phyloP scores from a whole-genome alignment of 1,140 invertebrate genomes.

The Ptiloglossa arizonensis region DNA sequence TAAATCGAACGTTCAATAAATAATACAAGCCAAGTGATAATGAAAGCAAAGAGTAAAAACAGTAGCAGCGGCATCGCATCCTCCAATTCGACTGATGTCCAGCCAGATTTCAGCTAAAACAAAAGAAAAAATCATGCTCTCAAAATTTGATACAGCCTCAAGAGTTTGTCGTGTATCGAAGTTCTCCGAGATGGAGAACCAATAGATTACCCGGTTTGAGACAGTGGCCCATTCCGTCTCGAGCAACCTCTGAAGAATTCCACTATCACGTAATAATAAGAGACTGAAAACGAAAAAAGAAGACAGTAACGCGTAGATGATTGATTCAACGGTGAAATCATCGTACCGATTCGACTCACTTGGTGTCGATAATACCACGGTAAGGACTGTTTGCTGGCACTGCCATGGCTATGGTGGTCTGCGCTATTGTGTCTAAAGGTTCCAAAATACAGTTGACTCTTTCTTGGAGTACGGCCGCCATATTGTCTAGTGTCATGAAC shows the following conservation, averaged over 20 bases:
- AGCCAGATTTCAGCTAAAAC: constrained; percentile 56
- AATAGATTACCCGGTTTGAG: constrained; percentile 43
- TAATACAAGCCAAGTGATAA: constrained; percentile 53
- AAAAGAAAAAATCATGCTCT: background rate
- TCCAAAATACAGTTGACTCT: constrained; percentile 74
- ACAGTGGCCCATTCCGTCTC: constrained; percentile 71
- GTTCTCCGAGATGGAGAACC: background rate
- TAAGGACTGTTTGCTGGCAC: constrained; percentile 71
- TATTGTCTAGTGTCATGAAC: constrained; percentile 76
- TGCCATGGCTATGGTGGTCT: constrained; percentile 76
- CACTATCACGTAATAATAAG: constrained; percentile 75
- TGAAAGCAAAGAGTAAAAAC: constrained; percentile 56
- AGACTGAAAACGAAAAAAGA: constrained; percentile 65
- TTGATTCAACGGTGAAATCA: fast-evolving
- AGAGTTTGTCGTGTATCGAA: background rate
- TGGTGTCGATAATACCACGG: constrained; percentile 75
- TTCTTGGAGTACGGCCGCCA: constrained; percentile 70
- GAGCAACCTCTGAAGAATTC: constrained; percentile 76
- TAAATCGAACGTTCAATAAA: constrained; percentile 53
- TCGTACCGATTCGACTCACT: constrained; percentile 63
- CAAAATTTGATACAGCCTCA: background rate
- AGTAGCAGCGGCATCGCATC: constrained; percentile 72
- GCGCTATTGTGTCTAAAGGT: constrained; percentile 75
- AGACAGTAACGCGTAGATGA: too few species aligned
- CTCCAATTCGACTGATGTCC: constrained; percentile 69